These are phyloP conservation scores for Gymnosoma rotundatum DNA, from an alignment of 2,888 invertebrate genomes.

Conservation along the genomic window DNA sequence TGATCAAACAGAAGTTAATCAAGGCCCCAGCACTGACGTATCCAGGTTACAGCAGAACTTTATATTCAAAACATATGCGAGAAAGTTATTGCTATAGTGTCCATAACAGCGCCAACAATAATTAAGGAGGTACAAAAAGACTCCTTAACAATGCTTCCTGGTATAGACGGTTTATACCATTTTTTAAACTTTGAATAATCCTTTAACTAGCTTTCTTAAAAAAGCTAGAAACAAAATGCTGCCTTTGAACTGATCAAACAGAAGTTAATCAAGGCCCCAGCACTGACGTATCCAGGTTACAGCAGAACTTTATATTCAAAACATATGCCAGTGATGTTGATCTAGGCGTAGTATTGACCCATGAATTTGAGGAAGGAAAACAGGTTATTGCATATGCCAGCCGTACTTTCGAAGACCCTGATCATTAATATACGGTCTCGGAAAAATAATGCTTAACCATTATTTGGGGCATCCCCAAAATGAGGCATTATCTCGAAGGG, in stretches of 20 bases:
- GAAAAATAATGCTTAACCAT: background rate
- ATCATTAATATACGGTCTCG: background rate
- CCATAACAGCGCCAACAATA: constrained; percentile 3
- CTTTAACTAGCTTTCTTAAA: constrained; percentile 9
- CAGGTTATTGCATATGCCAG: too few relatives aligned
- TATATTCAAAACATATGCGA: background rate
- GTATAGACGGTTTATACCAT: constrained; percentile 41
- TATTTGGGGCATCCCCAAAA: constrained; percentile 5
- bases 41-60: background rate
- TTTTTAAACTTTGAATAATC: constrained; percentile 7
- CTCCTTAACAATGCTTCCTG: constrained; percentile 12
- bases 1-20: too few relatives aligned
- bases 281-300: background rate
- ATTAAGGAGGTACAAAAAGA: background rate
- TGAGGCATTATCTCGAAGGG: constrained; percentile 6
- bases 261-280: constrained; percentile 9
- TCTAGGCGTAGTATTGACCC: background rate
- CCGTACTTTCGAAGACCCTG: too few relatives aligned
- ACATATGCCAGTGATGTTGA: background rate
- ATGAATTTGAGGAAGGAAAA: background rate
- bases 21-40: background rate
- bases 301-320: background rate
- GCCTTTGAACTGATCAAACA: too few relatives aligned
- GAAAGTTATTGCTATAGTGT: constrained; percentile 30
- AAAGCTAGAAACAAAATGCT: constrained; percentile 9